Conservation (phyloP, 2,888 invertebrate genomes). For the Harpalus rubripes region DNA sequence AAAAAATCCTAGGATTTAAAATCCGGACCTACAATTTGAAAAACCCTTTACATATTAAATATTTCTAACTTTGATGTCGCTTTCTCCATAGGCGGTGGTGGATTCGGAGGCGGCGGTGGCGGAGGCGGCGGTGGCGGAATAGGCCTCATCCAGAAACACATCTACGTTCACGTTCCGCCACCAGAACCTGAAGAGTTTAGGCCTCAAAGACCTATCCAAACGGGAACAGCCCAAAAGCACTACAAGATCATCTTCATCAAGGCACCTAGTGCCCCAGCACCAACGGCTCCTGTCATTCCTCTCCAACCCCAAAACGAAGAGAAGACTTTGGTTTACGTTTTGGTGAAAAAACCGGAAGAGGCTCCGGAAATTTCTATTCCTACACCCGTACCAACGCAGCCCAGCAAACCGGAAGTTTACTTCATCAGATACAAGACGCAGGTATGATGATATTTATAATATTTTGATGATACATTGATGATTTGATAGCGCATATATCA, state of each 20-base stretch:
- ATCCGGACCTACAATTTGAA: too few species aligned
- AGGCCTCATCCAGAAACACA: constrained; percentile 90
- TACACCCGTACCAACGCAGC: constrained; percentile 88
- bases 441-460: constrained; percentile 75
- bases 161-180: constrained; percentile 94
- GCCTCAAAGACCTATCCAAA: constrained; percentile 83
- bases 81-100: constrained; percentile 73
- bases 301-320: constrained; percentile 91
- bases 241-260: constrained; percentile 97
- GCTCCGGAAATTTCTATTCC: constrained; percentile 91
- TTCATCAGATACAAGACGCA: constrained; percentile 93
- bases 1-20: too few species aligned
- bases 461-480: background rate
- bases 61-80: too few species aligned
- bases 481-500: too few species aligned
- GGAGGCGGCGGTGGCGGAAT: constrained; percentile 78
- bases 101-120: constrained; percentile 76
- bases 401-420: constrained; percentile 94
- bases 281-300: constrained; percentile 89
- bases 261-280: constrained; percentile 90
- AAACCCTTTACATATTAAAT: too few species aligned
- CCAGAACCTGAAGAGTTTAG: constrained; percentile 89
- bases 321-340: constrained; percentile 93
- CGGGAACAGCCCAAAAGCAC: constrained; percentile 90
- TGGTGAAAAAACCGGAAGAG: constrained; percentile 94